Conservation (phyloP, 2,113 vertebrate species). For the Lethenteron reissneri region DNA sequence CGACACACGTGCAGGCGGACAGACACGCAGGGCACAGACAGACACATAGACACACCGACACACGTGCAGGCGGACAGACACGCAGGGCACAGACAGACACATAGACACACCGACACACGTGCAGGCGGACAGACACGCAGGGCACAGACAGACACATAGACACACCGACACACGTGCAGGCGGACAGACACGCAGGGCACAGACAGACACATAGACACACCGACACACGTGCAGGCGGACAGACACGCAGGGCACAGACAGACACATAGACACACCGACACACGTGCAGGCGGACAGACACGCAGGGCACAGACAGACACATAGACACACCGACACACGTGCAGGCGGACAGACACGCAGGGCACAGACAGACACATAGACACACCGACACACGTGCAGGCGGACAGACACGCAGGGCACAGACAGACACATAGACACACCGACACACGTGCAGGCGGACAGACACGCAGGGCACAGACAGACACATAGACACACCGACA, state of each 20-base stretch:
- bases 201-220: neutral
- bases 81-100: neutral
- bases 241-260: neutral
- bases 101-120: conserved; percentile 1
- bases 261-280: neutral
- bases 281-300: neutral
- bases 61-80: neutral
- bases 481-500: neutral
- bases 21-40: neutral
- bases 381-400: neutral
- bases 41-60: too few species aligned
- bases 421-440: neutral
- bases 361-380: neutral
- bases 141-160: neutral
- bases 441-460: neutral
- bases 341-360: neutral
- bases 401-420: neutral
- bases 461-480: neutral
- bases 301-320: neutral
- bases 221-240: neutral
- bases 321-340: conserved; percentile 1
- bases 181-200: neutral
- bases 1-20: neutral
- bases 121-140: neutral
- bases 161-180: neutral